Conservation (phyloP, 2,797 vertebrate genomes). For the Peromyscus attwateri region DNA sequence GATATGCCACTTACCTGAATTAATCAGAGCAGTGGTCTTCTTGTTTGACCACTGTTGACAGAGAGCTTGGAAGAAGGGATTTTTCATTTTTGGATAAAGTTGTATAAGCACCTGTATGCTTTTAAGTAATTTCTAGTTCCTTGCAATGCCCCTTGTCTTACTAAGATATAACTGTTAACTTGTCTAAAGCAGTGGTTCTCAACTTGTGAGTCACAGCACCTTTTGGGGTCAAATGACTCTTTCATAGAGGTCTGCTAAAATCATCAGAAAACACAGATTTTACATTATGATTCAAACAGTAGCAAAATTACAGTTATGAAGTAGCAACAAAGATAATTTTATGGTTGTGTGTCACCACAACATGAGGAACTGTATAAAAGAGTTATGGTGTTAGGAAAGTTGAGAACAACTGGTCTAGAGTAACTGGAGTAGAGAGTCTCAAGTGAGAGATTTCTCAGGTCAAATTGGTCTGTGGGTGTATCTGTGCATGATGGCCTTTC, state of each 20-base stretch:
- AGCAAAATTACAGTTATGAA: not conserved
- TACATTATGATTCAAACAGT: not conserved
- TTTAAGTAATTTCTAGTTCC: slow-evolving; percentile 2
- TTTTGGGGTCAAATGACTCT: not conserved
- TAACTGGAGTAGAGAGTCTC: not conserved
- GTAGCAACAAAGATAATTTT: not conserved
- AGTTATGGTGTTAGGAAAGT: not conserved
- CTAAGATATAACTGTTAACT: not conserved
- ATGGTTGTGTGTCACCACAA: not conserved
- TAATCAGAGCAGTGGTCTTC: not conserved
- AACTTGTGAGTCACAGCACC: not conserved
- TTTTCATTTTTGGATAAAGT: not conserved
- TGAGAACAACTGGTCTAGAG: not conserved
- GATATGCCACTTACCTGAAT: not conserved
- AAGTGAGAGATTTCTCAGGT: not conserved
- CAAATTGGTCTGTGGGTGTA: not conserved
- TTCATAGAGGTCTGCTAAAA: not conserved
- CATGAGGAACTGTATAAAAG: not conserved
- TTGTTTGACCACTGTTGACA: not conserved
- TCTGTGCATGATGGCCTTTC: not conserved
- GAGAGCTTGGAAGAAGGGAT: not conserved
- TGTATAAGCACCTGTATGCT: not conserved
- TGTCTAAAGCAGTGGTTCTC: not conserved
- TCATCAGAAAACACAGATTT: not conserved
- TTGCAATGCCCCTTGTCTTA: not conserved